Evolutionary conservation across 2,888 invertebrate species (phyloP).

Genomic region (Halictus ligatus): DNA sequence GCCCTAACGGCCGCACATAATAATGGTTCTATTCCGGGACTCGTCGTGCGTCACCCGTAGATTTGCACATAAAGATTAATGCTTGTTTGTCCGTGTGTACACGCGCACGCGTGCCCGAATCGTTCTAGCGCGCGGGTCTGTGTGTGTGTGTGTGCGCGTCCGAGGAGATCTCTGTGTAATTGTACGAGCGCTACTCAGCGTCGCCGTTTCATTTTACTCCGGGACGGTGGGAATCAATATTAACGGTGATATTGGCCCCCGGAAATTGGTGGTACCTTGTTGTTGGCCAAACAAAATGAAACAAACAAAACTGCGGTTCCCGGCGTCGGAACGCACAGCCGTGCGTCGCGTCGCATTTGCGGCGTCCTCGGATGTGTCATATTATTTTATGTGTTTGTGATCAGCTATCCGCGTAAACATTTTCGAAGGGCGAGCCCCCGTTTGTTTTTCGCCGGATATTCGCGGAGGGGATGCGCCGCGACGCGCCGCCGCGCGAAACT

Average conservation of each 20-base stretch:
- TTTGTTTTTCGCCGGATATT: slow-evolving; percentile 67
- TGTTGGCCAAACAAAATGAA: slow-evolving; percentile 71
- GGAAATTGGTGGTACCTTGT: slow-evolving; percentile 60
- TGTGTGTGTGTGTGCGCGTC: background rate
- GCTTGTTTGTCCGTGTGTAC: slow-evolving; percentile 47
- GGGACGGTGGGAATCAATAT: slow-evolving; percentile 63
- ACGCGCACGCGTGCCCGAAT: background rate
- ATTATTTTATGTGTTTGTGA: slow-evolving; percentile 74
- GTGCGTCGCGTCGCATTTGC: slow-evolving; percentile 55
- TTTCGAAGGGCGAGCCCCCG: slow-evolving; percentile 61
- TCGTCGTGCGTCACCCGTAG: slow-evolving; percentile 56
- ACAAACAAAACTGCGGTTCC: slow-evolving; percentile 69
- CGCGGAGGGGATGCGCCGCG: slow-evolving; percentile 27
- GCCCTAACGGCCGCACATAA: slow-evolving; percentile 35
- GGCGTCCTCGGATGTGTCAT: slow-evolving; percentile 62
- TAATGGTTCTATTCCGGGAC: slow-evolving; percentile 62
- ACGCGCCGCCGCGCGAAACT: background rate
- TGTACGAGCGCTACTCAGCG: slow-evolving; percentile 48
- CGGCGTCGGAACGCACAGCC: slow-evolving; percentile 14
- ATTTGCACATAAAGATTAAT: slow-evolving; percentile 67
- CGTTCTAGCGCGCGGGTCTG: background rate
- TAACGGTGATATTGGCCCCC: slow-evolving; percentile 70
- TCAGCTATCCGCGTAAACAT: slow-evolving; percentile 69
- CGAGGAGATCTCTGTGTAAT: slow-evolving; percentile 59
- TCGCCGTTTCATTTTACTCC: slow-evolving; percentile 61